Evolutionary conservation across 2,888 invertebrate genomes (phyloP), one percentile per base, ranked within the genome.

Genomic region (Nymphalis urticae): DNA sequence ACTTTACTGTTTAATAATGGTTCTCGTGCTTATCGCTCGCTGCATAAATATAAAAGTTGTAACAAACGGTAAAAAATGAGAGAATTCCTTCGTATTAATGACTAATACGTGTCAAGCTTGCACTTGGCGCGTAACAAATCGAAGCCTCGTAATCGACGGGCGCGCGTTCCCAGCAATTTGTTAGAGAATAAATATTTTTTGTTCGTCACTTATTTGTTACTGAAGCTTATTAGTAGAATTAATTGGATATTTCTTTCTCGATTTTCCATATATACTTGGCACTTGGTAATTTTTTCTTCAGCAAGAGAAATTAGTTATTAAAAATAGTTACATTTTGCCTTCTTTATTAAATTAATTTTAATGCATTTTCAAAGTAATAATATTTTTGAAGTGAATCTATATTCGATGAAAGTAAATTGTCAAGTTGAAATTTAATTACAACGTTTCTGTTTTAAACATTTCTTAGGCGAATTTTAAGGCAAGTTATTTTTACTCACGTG

Each of bases 71-170:
- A 58, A 58, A 58, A 58, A 58, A 58, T 58, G 58, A 10, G 58
- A 58, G 24, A 61, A 53, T 66, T 66, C 51, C 27, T 66, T 61
- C 10, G 48, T 66, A 66, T 66, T 66, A 66, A 66, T 54, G 66
- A 48, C 60, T 53, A 32, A 60, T 60, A 66, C 66, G 66, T 60
- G 66, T 47, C 60, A 47, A 60, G 66, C 47, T 66, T 53, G 53
- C 53, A 66, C 10, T 19, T 53, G 59, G 48, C 80, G 73, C 70
- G 78, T 81, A 83, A 85, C 82, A 86, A 87, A 87, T 86, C 81
- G 85, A 78, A 82, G 82, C 81, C 82, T 80, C 81, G 83, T 85
- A 86, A 86, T 84, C 85, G 84, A 80, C 80, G 75, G 80, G 80
- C 78, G 80, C 79, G 75, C 75, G 76, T 78, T 82, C 81, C 77